Evolutionary conservation across 2,113 vertebrate genomes (phyloP), one percentile per base, ranked within the genome.

Genomic region (Myotis yumanensis): DNA sequence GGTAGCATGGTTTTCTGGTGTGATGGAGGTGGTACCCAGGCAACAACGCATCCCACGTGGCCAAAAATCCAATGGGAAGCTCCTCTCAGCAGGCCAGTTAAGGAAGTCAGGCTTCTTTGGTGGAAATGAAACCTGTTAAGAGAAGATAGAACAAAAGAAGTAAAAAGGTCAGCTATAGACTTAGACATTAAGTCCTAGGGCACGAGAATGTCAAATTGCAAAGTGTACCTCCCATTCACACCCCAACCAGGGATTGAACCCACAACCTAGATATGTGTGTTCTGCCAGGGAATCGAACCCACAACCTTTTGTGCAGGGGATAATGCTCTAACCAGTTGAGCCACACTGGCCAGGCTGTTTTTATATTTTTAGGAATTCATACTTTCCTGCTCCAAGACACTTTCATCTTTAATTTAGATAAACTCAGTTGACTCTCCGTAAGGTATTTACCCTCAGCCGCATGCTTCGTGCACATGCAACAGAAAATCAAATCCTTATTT

Each of bases 401-500:
- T 3, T 12, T 52, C 30, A 16, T 72, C 28, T 89, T 90, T 72
- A 90, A 86, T 57, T 57, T 57, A 10, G 57, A 59, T 77, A 48
- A 93, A 51, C 7, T n/a, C 18, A 85, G 16, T 16, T 54, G 48
- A 62, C 32, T 46, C 8, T 62, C 30, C 77, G 62, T 32, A 40
- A 79, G n/a, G 23, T 86, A 14, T 79, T 93, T 89, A 22, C 28
- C 10, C 62, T 25, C 48, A 83, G 17, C 12, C 71, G 1, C 18
- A 88, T 68, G 32, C 5, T 48, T 69, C 32, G 2, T 80, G 12
- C 37, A 81, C 46, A 87, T 68, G 54, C n/a, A 86, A 57, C 7
- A 15, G 81, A 95, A 92, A 90, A 79, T 48, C 46, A 86, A 92
- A 94, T 80, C 25, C 32, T 84, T 75, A 43, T 73, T 96, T 94